Evolutionary conservation across 2,888 invertebrate species (phyloP), one percentile per base, ranked within the genome.

Genomic region (Oxytorus armatus): DNA sequence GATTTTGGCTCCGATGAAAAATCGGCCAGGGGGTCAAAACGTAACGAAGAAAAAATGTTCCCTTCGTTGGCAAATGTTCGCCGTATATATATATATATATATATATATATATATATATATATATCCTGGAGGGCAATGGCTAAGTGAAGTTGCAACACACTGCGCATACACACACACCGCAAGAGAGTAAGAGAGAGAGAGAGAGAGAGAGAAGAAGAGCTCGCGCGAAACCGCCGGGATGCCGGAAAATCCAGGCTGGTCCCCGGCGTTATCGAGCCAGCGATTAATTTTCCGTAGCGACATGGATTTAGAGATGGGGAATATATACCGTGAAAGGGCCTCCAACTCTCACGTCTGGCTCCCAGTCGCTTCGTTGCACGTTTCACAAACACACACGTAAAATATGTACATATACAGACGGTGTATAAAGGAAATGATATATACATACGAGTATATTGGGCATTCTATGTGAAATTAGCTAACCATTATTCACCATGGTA

Each of bases 261-360:
- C 59, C 66, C 59, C 44, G 59, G 76, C 76, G 85, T 84, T 85
- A 86, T 85, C 83, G 83, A 83, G 84, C 83, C 78, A 82, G 83
- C 86, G 85, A 87, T 86, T 87, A 87, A 87, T 87, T 87, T 84
- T 84, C 86, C 83, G 85, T 84, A 83, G 83, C 79, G 82, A 81
- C 81, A 77, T 75, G 81, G 85, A 83, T 85, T 85, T 84, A 76
- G 81, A 81, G 81, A 81, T 65, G 74, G 69, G 53, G 63, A 82
- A 61, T 55, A 66, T 76, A 51, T 69, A 51, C 66, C 61, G 18
- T 23, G 44, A 25, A 29, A 25, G 51, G 25, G 33, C 51, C 72
- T 69, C 51, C 59, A 59, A 42, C 72, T 65, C 36, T 36, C 65
- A 66, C 63, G 16, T 47, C 61, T 72, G 57, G 65, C 76, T 72